Evolutionary conservation across 2,113 vertebrate species (phyloP).

Genomic region (Mesembrinibis cayennensis): DNA sequence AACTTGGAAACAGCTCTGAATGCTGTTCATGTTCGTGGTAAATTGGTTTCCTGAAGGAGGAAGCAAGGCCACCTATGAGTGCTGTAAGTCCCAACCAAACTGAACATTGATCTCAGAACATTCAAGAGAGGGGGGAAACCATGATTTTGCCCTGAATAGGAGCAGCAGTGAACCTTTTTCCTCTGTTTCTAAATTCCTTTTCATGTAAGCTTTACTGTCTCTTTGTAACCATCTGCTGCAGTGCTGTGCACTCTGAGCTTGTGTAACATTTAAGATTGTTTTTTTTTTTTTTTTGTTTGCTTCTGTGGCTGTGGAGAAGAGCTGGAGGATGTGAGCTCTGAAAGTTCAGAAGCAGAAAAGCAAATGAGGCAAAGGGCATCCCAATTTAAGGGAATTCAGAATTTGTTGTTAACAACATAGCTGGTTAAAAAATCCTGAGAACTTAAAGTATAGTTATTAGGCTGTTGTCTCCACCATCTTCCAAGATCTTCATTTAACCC

Average conservation of each 20-base stretch:
- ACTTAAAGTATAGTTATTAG: neutral
- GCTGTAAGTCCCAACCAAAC: neutral
- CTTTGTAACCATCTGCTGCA: constrained; percentile 35
- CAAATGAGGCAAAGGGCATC: neutral
- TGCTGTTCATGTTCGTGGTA: neutral
- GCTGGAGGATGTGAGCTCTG: neutral
- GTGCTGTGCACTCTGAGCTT: constrained; percentile 8
- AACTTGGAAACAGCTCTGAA: neutral
- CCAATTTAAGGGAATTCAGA: neutral
- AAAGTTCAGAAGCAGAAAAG: constrained; percentile 21
- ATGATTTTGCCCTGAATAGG: neutral
- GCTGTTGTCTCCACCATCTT: neutral
- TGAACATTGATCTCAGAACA: neutral
- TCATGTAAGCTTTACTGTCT: constrained; percentile 27
- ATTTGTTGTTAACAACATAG: neutral
- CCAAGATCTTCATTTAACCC: neutral
- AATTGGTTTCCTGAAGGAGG: neutral
- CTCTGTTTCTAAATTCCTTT: constrained; percentile 42
- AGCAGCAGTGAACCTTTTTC: constrained; percentile 13
- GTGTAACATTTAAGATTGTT: neutral
- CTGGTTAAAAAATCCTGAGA: neutral
- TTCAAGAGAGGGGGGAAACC: neutral
- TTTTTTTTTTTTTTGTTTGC: neutral
- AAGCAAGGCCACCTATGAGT: neutral
- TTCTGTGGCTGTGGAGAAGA: neutral